phyloP scores from a whole-genome alignment of 2,797 vertebrate genomes.

The Sebastes baramenuke region DNA sequence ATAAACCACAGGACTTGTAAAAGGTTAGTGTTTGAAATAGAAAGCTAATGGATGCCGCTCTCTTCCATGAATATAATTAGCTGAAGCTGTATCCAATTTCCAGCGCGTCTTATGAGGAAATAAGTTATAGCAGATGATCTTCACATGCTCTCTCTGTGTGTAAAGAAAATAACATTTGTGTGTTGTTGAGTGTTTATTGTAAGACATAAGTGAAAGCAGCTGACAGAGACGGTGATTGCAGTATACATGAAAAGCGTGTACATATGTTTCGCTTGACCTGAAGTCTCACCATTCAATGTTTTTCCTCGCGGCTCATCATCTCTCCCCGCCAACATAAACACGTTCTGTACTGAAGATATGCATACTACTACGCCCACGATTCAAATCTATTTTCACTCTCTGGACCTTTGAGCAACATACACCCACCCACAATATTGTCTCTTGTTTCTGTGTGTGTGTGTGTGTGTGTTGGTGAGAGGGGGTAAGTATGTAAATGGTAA shows the following conservation, averaged over 20 bases:
- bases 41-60: conserved; percentile 65
- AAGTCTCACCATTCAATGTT: not conserved
- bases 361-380: conserved; percentile 3
- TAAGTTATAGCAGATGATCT: not conserved
- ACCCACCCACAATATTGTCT: conserved; percentile 6
- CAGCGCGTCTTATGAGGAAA: not conserved
- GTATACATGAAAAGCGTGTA: not conserved
- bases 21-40: conserved; percentile 68
- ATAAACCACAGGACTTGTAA: conserved; percentile 58
- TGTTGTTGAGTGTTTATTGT: not conserved
- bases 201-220: not conserved
- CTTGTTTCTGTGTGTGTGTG: not conserved
- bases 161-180: not conserved
- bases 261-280: not conserved
- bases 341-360: not conserved
- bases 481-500: not conserved
- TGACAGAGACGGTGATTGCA: not conserved
- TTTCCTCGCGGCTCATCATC: not conserved
- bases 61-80: conserved; percentile 67
- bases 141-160: not conserved
- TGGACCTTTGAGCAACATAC: conserved; percentile 17
- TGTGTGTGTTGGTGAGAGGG: not conserved
- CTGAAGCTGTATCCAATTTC: conserved; percentile 19
- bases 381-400: conserved; percentile 23
- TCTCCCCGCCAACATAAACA: not conserved